These are phyloP conservation scores for Hirudo medicinalis DNA, from an alignment of 1,140 invertebrate species.

Conservation along the genomic window DNA sequence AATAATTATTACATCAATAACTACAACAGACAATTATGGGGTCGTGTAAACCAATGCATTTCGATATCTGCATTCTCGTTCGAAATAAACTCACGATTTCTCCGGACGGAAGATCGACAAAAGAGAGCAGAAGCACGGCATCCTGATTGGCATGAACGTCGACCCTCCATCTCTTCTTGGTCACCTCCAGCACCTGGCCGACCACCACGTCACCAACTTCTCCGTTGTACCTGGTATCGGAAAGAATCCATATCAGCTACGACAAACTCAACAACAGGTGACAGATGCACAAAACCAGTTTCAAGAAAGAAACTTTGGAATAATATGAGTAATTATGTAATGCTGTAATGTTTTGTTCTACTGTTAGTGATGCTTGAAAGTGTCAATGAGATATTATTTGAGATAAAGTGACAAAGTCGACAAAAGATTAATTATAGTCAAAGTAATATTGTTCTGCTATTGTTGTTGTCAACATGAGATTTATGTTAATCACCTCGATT, in stretches of 20 bases:
- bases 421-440: neutral
- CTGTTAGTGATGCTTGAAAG: neutral
- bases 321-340: neutral
- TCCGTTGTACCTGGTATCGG: constrained; percentile 46
- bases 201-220: constrained; percentile 95
- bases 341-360: neutral
- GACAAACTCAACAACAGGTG: too few species aligned
- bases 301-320: neutral
- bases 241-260: too few species aligned
- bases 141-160: constrained; percentile 71
- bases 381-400: neutral
- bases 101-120: constrained; percentile 90
- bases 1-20: neutral
- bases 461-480: neutral
- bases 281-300: neutral
- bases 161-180: constrained; percentile 81
- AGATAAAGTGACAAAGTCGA: neutral
- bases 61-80: neutral
- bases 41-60: too few species aligned
- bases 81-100: constrained; percentile 58
- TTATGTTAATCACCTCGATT: constrained; percentile 52
- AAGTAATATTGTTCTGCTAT: neutral
- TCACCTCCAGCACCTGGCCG: constrained; percentile 71
- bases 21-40: neutral
- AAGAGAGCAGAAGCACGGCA: constrained; percentile 72